Base-by-base conservation (phyloP, 1,140 invertebrate genomes). In the Homalodisca vitripennis region DNA sequence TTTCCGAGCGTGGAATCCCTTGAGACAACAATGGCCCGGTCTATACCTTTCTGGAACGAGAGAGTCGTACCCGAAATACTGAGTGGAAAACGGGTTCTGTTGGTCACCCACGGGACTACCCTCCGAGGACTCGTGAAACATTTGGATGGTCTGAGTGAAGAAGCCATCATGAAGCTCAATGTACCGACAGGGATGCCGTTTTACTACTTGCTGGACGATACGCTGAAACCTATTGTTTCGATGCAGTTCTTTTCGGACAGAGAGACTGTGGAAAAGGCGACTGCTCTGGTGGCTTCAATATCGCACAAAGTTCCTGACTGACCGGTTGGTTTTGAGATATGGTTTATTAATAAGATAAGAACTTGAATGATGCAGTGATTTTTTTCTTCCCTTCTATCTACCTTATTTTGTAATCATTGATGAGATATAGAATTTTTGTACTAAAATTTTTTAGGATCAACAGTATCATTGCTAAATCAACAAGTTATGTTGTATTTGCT, bases 111-210 rank as follows among this genome's bases (percentile, higher is more conserved):
- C 79, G 89, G 89, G 1, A 91, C 90, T 71, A 87, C 86, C 74
- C 78, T 90, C 6, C 78, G 89, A 64, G 88, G 87, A 10, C 81
- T 91, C 17, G 84, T 91, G 1, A 91, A 90, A 78, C 86, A 89
- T 73, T 80, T 92, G 46, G 88, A 91, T 73, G 73, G 82, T 83
- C 69, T 71, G 74, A 72, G 24, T 10, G 34, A 41, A 10, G 81
- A 84, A 66, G 84, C 82, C 31, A 90, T 91, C 46, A 84, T 86
- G 77, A 83, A 81, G 62, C 79, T 91, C 1, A 91, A 91, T 78
- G 82, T 91, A n/a, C 89, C 89, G 6, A 90, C 88, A 71, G 88
- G 87, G 53, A 89, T 91, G 71, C 89, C 89, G 2, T 85, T 90
- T 69, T 83, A 88, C 1, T 90, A 90, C 75, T 83, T 87, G 71